Base-by-base conservation (phyloP, 2,888 invertebrate species). In the Hedychridium roseum region DNA sequence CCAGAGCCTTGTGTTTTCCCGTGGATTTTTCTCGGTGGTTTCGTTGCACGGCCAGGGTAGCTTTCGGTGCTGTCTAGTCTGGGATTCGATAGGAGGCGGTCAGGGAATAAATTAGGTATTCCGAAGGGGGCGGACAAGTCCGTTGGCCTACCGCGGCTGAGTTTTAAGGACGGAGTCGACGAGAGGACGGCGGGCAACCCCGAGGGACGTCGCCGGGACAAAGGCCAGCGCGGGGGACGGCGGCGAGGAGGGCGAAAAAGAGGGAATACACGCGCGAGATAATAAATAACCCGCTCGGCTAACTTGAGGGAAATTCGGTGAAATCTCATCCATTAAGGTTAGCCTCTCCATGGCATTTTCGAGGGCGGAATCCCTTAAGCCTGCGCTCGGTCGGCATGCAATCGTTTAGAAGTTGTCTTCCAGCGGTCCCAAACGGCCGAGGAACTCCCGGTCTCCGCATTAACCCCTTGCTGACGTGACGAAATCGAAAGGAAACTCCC, bases 271-370 rank as follows among this genome's bases (percentile, higher is more conserved):
- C 46, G 42, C 20, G 39, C 27, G 21, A 43, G 54, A 60, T 49
- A 53, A 70, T 66, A 69, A 66, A 70, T 68, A 66, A 68, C 68
- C 55, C 49, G 34, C 58, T 46, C 50, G 39, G 32, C 39, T 44
- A 63, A 58, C 61, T 56, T 57, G 55, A 58, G 54, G 57, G 57
- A 58, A 64, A 62, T 55, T 58, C 57, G 37, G 50, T 50, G 65
- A 62, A 61, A 62, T 61, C 65, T 69, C 70, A 69, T 72, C 70
- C 63, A 66, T 70, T 66, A 66, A 64, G 63, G 68, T 70, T 71
- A 68, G 57, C n/a, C n/a, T n/a, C n/a, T n/a, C n/a, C n/a, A n/a
- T n/a, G n/a, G n/a, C n/a, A n/a, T n/a, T n/a, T n/a, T n/a, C n/a
- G n/a, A n/a, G n/a, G n/a, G n/a, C n/a, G n/a, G n/a, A n/a, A n/a